Conservation (phyloP, 1,140 invertebrate genomes). For the Ditylenchus dipsaci region DNA sequence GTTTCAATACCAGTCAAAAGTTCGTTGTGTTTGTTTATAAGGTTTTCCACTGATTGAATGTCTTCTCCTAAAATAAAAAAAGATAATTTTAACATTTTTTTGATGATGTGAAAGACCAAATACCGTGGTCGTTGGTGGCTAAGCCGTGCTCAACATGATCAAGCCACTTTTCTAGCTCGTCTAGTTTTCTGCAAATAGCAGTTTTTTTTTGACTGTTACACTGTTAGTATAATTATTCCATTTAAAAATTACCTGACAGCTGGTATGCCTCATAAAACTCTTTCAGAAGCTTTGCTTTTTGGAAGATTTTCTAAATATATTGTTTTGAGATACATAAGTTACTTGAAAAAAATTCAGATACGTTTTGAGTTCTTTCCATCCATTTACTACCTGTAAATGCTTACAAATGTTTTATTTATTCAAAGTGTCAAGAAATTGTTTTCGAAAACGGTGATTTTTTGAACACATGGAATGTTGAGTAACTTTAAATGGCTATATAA, state of each 20-base stretch:
- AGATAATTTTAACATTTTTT: not conserved
- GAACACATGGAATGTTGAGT: too few relatives aligned
- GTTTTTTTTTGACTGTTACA: not conserved
- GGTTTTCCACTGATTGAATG: slow-evolving; percentile 73
- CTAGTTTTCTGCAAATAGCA: slow-evolving; percentile 64
- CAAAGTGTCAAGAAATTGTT: too few relatives aligned
- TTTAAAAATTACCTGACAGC: slow-evolving; percentile 67
- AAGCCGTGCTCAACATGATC: slow-evolving; percentile 78
- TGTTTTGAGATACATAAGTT: slow-evolving; percentile 23
- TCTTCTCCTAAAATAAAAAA: slow-evolving; percentile 61
- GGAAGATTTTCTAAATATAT: slow-evolving; percentile 32
- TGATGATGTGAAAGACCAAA: not conserved
- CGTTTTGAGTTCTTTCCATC: slow-evolving; percentile 10
- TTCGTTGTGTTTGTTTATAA: slow-evolving; percentile 67
- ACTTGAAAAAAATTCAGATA: not conserved
- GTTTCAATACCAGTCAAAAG: slow-evolving; percentile 45
- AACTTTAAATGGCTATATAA: too few relatives aligned
- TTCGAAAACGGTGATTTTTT: too few relatives aligned
- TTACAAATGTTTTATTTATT: too few relatives aligned
- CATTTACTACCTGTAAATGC: not conserved
- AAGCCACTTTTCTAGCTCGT: slow-evolving; percentile 84
- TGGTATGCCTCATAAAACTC: slow-evolving; percentile 68
- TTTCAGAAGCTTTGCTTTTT: slow-evolving; percentile 46
- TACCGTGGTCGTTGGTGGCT: slow-evolving; percentile 74
- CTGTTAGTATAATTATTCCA: not conserved